phyloP scores from a whole-genome alignment of 2,113 vertebrate genomes.

The Ailuropoda melanoleuca region DNA sequence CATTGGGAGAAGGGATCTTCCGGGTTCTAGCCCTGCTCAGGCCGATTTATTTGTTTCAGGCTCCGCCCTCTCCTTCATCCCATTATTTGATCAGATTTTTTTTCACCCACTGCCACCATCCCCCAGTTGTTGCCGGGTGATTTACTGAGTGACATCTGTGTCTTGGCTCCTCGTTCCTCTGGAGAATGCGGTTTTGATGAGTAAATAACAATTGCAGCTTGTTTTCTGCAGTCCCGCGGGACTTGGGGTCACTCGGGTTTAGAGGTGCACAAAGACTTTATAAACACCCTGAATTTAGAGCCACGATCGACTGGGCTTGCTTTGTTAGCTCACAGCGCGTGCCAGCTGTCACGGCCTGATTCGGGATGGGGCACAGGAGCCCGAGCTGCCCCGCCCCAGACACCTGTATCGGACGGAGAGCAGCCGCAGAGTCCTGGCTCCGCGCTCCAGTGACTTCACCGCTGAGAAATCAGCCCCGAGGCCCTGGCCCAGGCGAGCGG shows the following conservation, averaged over 20 bases:
- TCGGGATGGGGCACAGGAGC: neutral
- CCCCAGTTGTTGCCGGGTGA: neutral
- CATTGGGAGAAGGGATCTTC: neutral
- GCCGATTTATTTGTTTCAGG: neutral
- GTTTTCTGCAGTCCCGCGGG: neutral
- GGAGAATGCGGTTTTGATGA: conserved; percentile 55
- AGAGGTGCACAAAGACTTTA: neutral
- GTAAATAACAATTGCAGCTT: conserved; percentile 49
- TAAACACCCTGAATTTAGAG: neutral
- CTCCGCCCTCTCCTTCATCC: neutral
- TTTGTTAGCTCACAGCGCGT: neutral
- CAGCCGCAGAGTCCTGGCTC: conserved; percentile 39
- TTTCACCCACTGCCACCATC: neutral
- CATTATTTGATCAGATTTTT: neutral
- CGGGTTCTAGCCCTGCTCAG: neutral
- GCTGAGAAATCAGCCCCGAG: neutral
- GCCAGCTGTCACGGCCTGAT: neutral
- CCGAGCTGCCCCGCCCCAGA: neutral
- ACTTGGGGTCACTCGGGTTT: conserved; percentile 13
- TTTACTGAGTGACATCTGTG: conserved; percentile 53
- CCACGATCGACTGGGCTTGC: neutral
- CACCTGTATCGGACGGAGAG: conserved; percentile 44
- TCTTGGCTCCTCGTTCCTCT: neutral
- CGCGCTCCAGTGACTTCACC: conserved; percentile 40
- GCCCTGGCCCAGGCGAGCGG: neutral